A percentile compares a stretch with the other conserved stretches of the same genome.
Conservation (phyloP, 1,140 invertebrate genomes). For the Triops longicaudatus region DNA sequence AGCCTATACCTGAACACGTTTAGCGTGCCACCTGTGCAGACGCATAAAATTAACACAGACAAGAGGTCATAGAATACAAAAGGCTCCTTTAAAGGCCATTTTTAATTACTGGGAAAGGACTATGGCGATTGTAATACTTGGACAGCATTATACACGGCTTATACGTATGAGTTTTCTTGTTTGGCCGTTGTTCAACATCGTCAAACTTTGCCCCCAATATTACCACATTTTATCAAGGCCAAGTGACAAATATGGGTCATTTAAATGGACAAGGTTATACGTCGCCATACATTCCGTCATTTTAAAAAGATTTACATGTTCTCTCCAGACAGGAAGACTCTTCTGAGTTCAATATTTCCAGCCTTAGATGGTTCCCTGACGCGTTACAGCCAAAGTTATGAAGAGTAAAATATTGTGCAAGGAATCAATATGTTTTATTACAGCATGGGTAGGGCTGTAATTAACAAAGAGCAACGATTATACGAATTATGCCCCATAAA, state of each 20-base stretch:
- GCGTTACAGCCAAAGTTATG: no score
- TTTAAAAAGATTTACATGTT: no score
- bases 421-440: no score
- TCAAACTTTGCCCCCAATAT: not conserved
- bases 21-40: not conserved
- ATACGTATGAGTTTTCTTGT: not conserved
- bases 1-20: no score
- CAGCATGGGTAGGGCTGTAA: not conserved
- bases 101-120: not conserved
- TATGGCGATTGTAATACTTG: not conserved
- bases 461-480: not conserved
- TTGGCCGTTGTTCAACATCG: not conserved
- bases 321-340: no score
- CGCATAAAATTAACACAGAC: not conserved
- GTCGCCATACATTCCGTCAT: no score
- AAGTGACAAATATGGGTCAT: no score
- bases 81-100: not conserved
- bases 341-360: no score
- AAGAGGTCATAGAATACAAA: not conserved
- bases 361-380: no score
- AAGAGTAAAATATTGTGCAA: no score
- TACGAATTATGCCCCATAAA: not conserved
- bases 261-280: no score
- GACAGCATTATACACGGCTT: not conserved
- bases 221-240: not conserved